Percentiles rank a stretch among this genome's conserved stretches.
These are phyloP conservation scores for Progne subis DNA, from an alignment of 2,113 vertebrate genomes.

Conservation along the genomic window DNA sequence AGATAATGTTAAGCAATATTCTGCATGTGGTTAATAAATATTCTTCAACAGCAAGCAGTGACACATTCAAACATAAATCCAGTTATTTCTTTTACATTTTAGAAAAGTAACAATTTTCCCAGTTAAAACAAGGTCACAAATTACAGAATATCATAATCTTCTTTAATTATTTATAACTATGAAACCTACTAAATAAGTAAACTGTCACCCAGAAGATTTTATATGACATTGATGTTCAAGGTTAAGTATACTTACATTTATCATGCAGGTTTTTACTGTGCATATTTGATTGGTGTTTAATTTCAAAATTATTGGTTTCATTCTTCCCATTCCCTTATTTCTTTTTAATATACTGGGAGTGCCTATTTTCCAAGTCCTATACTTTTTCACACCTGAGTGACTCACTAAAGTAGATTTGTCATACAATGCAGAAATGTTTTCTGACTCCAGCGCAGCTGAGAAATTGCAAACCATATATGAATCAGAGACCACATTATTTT, in stretches of 20 bases:
- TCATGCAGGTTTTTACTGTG: slow-evolving; percentile 52
- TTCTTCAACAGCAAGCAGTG: slow-evolving; percentile 71
- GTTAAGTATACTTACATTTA: slow-evolving; percentile 55
- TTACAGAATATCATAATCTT: slow-evolving; percentile 68
- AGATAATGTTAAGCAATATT: slow-evolving; percentile 72
- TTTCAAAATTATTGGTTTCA: slow-evolving; percentile 27
- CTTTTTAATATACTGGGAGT: background rate
- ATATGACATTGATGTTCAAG: slow-evolving; percentile 32
- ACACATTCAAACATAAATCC: slow-evolving; percentile 69
- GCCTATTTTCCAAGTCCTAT: background rate
- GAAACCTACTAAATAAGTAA: slow-evolving; percentile 61
- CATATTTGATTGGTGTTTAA: slow-evolving; percentile 25
- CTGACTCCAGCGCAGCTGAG: slow-evolving; percentile 12
- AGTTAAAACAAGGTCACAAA: slow-evolving; percentile 76
- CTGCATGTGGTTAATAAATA: slow-evolving; percentile 68
- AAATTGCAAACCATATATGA: background rate
- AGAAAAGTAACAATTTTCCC: slow-evolving; percentile 71
- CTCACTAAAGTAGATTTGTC: slow-evolving; percentile 20
- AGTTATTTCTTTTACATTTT: slow-evolving; percentile 67
- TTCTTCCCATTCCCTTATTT: background rate
- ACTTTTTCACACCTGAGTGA: slow-evolving; percentile 9
- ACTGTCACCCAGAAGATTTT: slow-evolving; percentile 59
- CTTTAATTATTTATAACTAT: slow-evolving; percentile 45
- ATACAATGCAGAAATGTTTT: background rate
- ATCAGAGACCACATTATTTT: background rate